Evolutionary conservation across 2,888 invertebrate species (phyloP), one percentile per base, ranked within the genome.

Genomic region (Entomobrya proxima): DNA sequence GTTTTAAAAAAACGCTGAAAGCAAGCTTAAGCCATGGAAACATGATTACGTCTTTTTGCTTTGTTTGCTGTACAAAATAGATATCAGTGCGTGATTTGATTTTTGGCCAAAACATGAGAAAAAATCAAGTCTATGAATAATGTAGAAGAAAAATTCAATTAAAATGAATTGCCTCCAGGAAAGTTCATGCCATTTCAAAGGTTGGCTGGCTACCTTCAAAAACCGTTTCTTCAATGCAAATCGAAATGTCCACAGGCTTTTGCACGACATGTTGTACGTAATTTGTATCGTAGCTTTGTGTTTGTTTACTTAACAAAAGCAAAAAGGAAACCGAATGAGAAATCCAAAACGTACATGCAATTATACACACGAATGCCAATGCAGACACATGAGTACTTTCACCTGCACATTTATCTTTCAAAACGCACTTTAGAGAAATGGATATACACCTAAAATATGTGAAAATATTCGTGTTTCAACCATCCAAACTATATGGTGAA

Each of bases 61-160:
- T 35, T 18, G 21, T 64, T 11, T 15, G n/a, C 18, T 64, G 30
- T 32, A 35, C 30, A 13, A 3, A 9, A n/a, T 13, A 18, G n/a
- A n/a, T n/a, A n/a, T n/a, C 18, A 5, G n/a, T 64, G 64, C 64
- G 64, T 64, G 64, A 64, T 64, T 64, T 64, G 64, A 64, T 35
- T 35, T 64, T 64, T 35, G 32, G 64, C 64, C 64, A 64, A 64
- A 64, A 21, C 35, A 35, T 35, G 32, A 35, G 15, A 18, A 64
- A 64, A 18, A 11, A 64, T 35, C 35, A 64, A 35, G 64, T 64
- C 64, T 64, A 64, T 64, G 64, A 35, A 64, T 64, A 64, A 64
- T 64, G 64, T 11, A 64, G 18, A n/a, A 15, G 35, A 32, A 35
- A 64, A 64, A 35, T 64, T 64, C 64, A 64, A 64, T 64, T 64